Conservation (phyloP, 2,888 invertebrate species). For the Stenodema calcarata region DNA sequence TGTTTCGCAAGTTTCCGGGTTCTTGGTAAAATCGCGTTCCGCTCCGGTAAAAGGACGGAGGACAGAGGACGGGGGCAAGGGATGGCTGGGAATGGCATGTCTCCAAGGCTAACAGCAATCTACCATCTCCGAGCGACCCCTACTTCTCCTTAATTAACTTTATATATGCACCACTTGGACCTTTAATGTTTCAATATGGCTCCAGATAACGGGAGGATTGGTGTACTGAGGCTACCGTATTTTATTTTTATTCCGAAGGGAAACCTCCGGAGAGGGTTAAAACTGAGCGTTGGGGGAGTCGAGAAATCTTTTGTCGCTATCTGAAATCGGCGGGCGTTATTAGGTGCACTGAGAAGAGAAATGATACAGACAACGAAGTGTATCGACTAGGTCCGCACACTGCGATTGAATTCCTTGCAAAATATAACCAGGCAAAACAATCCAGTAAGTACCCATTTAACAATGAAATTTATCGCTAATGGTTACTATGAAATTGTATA, state of each 20-base stretch:
- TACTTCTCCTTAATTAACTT: constrained; percentile 43
- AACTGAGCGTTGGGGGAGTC: background rate
- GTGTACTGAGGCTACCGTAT: constrained; percentile 35
- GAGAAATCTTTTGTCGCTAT: background rate
- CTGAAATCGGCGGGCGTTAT: background rate
- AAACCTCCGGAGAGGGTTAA: background rate
- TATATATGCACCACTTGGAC: constrained; percentile 39
- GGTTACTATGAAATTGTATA: too few relatives aligned
- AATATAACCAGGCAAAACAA: too few relatives aligned
- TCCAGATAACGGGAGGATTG: constrained; percentile 40
- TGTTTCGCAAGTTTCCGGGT: background rate
- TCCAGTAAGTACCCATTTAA: too few relatives aligned
- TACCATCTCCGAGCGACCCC: constrained; percentile 26
- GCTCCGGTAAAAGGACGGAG: background rate
- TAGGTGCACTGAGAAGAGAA: background rate
- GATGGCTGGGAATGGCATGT: background rate
- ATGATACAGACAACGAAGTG: too few relatives aligned
- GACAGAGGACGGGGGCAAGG: background rate
- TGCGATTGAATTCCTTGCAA: too few relatives aligned
- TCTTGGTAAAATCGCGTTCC: background rate
- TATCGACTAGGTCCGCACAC: too few relatives aligned
- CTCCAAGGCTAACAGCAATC: background rate
- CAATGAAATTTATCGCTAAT: too few relatives aligned
- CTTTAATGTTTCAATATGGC: constrained; percentile 46
- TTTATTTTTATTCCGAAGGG: constrained; percentile 29